phyloP scores from a whole-genome alignment of 2,888 invertebrate species.

The Achlya flavicornis region DNA sequence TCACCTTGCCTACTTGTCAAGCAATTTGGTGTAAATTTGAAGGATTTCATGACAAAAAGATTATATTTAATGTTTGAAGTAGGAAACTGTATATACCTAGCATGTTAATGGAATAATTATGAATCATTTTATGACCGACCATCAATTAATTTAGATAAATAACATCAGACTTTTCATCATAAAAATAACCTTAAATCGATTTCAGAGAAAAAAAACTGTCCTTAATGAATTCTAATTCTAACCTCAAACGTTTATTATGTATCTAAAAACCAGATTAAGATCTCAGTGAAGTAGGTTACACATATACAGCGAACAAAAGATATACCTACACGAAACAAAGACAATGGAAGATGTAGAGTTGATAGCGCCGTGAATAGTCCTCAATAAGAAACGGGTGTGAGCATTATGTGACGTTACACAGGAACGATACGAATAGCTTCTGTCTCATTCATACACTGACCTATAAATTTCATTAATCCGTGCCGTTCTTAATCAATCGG shows the following conservation, averaged over 20 bases:
- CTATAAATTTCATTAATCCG: not conserved
- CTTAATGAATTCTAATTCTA: too few relatives aligned
- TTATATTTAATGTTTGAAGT: conserved; percentile 37
- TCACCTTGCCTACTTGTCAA: conserved; percentile 29
- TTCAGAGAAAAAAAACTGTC: not conserved
- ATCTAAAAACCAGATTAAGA: not conserved
- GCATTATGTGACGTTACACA: not conserved
- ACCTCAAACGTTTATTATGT: not conserved
- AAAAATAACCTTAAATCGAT: not conserved
- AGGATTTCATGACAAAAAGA: conserved; percentile 39
- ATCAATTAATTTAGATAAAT: too few relatives aligned
- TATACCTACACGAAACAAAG: conserved; percentile 5
- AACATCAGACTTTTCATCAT: too few relatives aligned
- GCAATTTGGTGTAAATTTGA: conserved; percentile 50
- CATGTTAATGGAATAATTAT: conserved; percentile 3
- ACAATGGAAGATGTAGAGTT: conserved; percentile 2
- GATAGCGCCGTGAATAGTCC: not conserved
- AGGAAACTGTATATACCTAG: conserved; percentile 12
- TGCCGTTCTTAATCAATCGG: too few relatives aligned
- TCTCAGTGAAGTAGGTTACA: not conserved
- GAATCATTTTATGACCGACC: too few relatives aligned
- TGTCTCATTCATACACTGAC: not conserved
- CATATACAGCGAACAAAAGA: not conserved
- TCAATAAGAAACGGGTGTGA: not conserved
- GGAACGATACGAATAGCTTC: not conserved